A percentile compares a stretch with the other conserved stretches of the same genome.
Conservation (phyloP, 2,888 invertebrate species). For the Adineta ricciae region DNA sequence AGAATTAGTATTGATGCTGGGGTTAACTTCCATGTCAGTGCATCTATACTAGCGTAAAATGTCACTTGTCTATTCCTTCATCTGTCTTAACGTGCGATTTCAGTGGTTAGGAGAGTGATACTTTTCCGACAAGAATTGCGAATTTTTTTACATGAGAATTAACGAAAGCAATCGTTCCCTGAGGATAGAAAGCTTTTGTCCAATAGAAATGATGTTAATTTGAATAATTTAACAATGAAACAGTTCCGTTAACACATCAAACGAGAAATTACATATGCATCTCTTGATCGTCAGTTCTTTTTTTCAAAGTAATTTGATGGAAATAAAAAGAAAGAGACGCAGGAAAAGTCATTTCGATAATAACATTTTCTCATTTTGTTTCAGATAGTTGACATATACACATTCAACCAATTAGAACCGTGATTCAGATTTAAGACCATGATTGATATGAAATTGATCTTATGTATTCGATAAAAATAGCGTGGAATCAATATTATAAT, state of each 20-base stretch:
- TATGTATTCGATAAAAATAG: not conserved
- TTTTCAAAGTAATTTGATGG: not conserved
- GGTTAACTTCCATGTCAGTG: too few relatives aligned
- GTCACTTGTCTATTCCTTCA: too few relatives aligned
- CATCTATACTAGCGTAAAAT: too few relatives aligned
- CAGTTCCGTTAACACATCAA: not conserved
- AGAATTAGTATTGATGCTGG: too few relatives aligned
- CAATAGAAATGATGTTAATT: not conserved
- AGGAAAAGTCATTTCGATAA: not conserved
- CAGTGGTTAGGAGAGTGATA: too few relatives aligned
- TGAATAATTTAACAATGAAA: not conserved
- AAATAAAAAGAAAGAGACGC: not conserved
- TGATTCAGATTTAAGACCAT: not conserved
- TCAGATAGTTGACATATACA: too few relatives aligned
- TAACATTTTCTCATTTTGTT: not conserved
- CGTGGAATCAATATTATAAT: not conserved
- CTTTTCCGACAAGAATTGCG: too few relatives aligned
- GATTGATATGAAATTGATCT: not conserved
- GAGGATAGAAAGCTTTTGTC: too few relatives aligned
- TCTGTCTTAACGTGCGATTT: too few relatives aligned
- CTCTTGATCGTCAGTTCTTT: not conserved
- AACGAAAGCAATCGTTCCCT: too few relatives aligned
- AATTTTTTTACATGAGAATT: too few relatives aligned
- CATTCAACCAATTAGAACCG: too few relatives aligned
- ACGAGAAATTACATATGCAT: not conserved